These are phyloP conservation scores for Euura saliciscinereae DNA, from an alignment of 1,140 invertebrate genomes.

Conservation along the genomic window DNA sequence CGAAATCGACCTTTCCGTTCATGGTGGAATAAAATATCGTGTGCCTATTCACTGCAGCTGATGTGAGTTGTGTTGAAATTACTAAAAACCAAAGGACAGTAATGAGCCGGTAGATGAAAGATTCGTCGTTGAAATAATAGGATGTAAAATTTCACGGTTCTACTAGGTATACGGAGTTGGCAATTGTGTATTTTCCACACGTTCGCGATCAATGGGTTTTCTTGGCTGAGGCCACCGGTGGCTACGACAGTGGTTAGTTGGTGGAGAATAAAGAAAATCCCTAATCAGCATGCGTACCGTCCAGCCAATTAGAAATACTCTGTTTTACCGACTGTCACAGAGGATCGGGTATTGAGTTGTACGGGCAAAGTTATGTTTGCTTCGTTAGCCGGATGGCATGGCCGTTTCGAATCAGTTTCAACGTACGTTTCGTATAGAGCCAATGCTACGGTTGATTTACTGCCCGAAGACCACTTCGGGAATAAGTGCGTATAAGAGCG, in stretches of 20 bases:
- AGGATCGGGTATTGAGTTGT: slow-evolving; percentile 57
- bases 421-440: not conserved
- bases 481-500: slow-evolving; percentile 3
- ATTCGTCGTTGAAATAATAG: no score
- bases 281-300: slow-evolving; percentile 59
- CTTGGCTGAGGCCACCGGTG: slow-evolving; percentile 37
- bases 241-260: slow-evolving; percentile 14
- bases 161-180: not conserved
- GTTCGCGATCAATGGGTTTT: slow-evolving; percentile 50
- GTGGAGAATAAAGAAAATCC: slow-evolving; percentile 48
- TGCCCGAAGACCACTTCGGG: slow-evolving; percentile 26
- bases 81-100: no score
- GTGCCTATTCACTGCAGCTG: no score
- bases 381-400: slow-evolving; percentile 48
- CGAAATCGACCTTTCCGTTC: no score
- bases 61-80: no score
- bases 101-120: no score
- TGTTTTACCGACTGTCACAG: slow-evolving; percentile 60
- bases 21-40: no score
- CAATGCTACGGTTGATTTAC: slow-evolving; percentile 56
- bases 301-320: slow-evolving; percentile 60
- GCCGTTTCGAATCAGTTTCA: not conserved
- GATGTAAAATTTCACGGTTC: no score
- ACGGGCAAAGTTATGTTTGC: slow-evolving; percentile 58
- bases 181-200: slow-evolving; percentile 26